A percentile compares a stretch with the other conserved stretches of the same genome.
These are phyloP conservation scores for Tupiocoris notatus DNA, from an alignment of 2,888 invertebrate species.

Conservation along the genomic window DNA sequence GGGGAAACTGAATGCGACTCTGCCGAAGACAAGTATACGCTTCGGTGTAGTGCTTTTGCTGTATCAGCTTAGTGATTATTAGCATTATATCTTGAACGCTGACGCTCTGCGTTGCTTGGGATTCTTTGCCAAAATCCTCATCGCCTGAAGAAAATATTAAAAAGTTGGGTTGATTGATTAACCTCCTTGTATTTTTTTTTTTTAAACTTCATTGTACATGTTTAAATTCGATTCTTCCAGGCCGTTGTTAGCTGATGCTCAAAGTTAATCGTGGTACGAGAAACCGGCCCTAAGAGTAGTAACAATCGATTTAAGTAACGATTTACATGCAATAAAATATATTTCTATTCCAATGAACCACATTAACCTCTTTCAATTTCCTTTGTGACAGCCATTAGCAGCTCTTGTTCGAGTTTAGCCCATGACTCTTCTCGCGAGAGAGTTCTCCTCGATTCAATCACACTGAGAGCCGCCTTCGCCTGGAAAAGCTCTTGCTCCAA, in stretches of 20 bases:
- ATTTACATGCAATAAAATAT: too few relatives aligned
- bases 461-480: constrained; percentile 43
- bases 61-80: constrained; percentile 44
- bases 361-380: constrained; percentile 31
- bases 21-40: constrained; percentile 43
- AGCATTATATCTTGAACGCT: constrained; percentile 37
- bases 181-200: too few relatives aligned
- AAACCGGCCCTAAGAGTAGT: too few relatives aligned
- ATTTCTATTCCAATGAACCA: too few relatives aligned
- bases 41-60: constrained; percentile 44
- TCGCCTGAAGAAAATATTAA: constrained; percentile 4
- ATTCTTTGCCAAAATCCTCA: constrained; percentile 13
- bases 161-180: too few relatives aligned
- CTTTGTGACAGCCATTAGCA: constrained; percentile 35
- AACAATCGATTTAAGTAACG: too few relatives aligned
- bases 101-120: constrained; percentile 19
- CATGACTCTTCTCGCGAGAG: constrained; percentile 51
- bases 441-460: constrained; percentile 42
- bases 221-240: too few relatives aligned
- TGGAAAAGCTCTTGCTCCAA: constrained; percentile 60
- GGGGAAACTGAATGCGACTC: constrained; percentile 45
- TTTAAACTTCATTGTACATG: too few relatives aligned
- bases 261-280: too few relatives aligned
- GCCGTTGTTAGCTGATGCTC: too few relatives aligned
- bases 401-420: constrained; percentile 54